Conservation (phyloP, 2,113 vertebrate genomes). For the Ginglymostoma cirratum region DNA sequence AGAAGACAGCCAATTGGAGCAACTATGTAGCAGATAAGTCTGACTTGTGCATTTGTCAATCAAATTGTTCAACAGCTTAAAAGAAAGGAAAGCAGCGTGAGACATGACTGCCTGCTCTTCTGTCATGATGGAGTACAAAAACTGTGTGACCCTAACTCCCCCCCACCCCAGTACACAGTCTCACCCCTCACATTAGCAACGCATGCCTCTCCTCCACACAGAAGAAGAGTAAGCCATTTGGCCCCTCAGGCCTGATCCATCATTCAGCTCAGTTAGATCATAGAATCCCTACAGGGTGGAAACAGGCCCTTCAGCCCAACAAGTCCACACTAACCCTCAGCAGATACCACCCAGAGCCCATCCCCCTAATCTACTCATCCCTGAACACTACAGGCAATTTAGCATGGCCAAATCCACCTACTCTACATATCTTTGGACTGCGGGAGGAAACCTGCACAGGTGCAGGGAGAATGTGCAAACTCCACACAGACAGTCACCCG, state of each 20-base stretch:
- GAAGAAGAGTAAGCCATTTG: background rate
- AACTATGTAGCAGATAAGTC: background rate
- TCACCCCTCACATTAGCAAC: background rate
- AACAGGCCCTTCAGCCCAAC: too few relatives aligned
- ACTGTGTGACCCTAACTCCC: background rate
- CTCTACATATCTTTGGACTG: too few relatives aligned
- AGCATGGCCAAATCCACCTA: too few relatives aligned
- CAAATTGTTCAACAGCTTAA: background rate
- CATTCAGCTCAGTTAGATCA: background rate
- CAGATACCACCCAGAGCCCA: too few relatives aligned
- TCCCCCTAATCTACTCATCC: too few relatives aligned
- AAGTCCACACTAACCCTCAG: too few relatives aligned
- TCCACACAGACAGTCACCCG: too few relatives aligned
- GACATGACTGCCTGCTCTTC: background rate
- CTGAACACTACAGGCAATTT: background rate
- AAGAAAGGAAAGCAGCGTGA: background rate
- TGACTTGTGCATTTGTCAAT: background rate
- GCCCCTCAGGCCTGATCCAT: background rate
- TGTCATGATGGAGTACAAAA: background rate
- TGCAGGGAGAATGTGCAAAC: too few relatives aligned
- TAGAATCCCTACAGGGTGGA: too few relatives aligned
- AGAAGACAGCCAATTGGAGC: constrained; percentile 5
- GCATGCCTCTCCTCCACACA: background rate
- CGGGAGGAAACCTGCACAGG: too few relatives aligned
- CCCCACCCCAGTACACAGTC: background rate